Conservation (phyloP, 2,888 invertebrate species). For the Cheilosia urbana region DNA sequence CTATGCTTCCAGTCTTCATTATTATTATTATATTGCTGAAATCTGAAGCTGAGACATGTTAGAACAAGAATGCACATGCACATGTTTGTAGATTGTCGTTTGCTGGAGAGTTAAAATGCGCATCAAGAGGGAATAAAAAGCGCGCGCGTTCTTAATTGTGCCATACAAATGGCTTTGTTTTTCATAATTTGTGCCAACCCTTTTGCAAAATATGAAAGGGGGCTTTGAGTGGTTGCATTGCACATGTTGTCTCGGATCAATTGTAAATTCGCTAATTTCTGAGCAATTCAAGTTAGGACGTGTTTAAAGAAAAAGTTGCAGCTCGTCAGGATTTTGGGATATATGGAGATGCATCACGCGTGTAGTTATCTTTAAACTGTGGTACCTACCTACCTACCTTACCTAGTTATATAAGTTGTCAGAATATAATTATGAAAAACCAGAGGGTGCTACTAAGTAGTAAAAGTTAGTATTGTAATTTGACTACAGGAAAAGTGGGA, state of each 20-base stretch:
- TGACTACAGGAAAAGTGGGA: too few species aligned
- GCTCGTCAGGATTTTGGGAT: too few species aligned
- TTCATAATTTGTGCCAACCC: conserved; percentile 43
- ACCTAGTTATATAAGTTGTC: too few species aligned
- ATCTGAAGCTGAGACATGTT: conserved; percentile 43
- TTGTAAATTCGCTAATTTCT: conserved; percentile 3
- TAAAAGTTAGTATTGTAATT: too few species aligned
- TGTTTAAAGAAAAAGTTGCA: conserved; percentile 19
- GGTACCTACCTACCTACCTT: too few species aligned
- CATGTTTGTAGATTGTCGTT: not conserved
- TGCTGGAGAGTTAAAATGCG: conserved; percentile 40
- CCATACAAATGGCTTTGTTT: conserved; percentile 42
- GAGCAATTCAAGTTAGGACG: conserved; percentile 35
- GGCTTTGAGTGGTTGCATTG: conserved; percentile 31
- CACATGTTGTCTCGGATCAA: conserved; percentile 10
- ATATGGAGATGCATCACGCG: not conserved
- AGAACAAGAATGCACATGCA: conserved; percentile 30
- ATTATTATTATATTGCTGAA: too few species aligned
- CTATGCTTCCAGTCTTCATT: too few species aligned
- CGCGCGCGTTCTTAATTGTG: conserved; percentile 19
- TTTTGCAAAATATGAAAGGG: conserved; percentile 19
- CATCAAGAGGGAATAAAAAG: conserved; percentile 1
- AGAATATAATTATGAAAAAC: too few species aligned
- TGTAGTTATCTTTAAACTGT: not conserved
- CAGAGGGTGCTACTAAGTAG: too few species aligned